A percentile compares a stretch with the other conserved stretches of the same genome.
These are phyloP conservation scores for Spongilla lacustris DNA, from an alignment of 37 sponge, comb jelly and placozoan genomes.

Conservation along the genomic window DNA sequence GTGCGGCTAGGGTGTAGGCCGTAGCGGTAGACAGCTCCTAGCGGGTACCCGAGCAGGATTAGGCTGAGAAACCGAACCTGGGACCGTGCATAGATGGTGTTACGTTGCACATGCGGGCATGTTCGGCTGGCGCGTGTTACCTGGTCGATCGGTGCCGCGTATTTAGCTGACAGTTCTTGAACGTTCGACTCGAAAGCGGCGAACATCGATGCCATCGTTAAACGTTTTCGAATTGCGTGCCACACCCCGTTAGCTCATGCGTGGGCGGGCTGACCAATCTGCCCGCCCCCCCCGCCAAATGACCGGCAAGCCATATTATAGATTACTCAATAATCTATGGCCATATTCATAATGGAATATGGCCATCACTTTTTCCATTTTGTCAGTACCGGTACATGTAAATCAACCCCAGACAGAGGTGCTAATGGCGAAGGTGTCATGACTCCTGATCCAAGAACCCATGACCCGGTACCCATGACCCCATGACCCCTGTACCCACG, in stretches of 20 bases:
- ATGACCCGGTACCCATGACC: no score
- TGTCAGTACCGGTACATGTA: no score
- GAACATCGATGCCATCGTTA: background rate
- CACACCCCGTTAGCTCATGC: background rate
- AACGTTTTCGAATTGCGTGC: background rate
- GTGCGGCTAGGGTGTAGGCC: constrained; percentile 49
- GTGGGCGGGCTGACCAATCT: background rate
- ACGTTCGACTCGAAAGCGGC: background rate
- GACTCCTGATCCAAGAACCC: no score
- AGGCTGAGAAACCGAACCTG: constrained; percentile 67
- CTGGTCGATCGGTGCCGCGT: background rate
- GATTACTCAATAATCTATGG: no score
- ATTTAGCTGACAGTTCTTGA: background rate
- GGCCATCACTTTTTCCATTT: no score
- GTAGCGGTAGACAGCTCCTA: constrained; percentile 42
- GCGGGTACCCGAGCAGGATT: constrained; percentile 25
- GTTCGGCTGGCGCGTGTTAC: background rate
- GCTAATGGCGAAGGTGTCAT: no score
- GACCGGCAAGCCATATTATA: no score
- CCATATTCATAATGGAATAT: no score
- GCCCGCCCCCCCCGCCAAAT: no score
- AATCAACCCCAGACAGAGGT: no score
- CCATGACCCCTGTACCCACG: no score
- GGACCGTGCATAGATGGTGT: background rate
- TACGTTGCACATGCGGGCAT: background rate